phyloP scores from a whole-genome alignment of 2,797 vertebrate species.

The Coracias cyanogaster region DNA sequence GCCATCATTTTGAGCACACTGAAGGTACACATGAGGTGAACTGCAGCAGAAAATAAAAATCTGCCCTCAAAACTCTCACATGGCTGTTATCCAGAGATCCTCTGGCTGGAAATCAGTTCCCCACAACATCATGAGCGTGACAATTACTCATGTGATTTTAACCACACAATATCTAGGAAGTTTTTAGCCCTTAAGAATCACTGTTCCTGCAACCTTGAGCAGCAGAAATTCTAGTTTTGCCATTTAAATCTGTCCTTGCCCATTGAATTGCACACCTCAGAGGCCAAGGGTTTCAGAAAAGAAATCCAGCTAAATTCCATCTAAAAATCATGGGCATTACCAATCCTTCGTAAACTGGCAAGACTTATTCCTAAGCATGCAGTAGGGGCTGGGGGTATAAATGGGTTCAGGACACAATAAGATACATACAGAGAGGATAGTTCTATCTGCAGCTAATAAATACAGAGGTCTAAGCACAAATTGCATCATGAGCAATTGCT shows the following conservation, averaged over 20 bases:
- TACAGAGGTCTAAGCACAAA: background rate
- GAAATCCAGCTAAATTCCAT: background rate
- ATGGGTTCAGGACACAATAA: background rate
- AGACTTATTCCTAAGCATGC: background rate
- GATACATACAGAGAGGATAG: background rate
- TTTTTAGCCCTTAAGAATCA: background rate
- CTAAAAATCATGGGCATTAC: background rate
- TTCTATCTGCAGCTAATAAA: background rate
- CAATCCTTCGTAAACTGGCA: background rate
- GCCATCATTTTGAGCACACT: background rate
- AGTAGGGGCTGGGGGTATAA: background rate
- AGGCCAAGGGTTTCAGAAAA: background rate
- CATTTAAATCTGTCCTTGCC: background rate
- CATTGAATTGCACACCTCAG: background rate
- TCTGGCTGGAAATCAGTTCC: conserved; percentile 15
- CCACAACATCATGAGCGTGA: background rate
- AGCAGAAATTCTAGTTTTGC: background rate
- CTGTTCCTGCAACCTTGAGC: rapidly evolving
- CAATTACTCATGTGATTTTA: background rate
- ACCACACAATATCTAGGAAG: background rate
- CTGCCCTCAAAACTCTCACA: background rate
- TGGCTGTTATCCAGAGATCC: background rate
- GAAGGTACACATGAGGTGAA: background rate
- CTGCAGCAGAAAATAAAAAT: conserved; percentile 3
- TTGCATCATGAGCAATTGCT: background rate